Evolutionary conservation across 1,140 invertebrate species (phyloP), one percentile per base, ranked within the genome.

Genomic region (Danaus plexippus): DNA sequence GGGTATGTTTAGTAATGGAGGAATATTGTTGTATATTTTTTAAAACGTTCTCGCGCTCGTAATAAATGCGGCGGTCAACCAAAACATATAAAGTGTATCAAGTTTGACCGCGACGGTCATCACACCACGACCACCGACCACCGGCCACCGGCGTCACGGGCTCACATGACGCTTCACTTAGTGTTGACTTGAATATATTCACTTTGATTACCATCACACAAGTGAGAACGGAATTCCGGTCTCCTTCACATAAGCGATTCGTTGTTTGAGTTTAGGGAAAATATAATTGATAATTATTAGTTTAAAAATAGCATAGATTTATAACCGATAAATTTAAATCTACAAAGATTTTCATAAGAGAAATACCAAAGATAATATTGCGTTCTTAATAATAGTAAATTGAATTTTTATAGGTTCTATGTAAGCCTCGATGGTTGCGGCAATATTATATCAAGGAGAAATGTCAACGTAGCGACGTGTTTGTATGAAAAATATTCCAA

Each of bases 401-500:
- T 50, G 4, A 32, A 32, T 32, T 32, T 32, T 32, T n/a, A 42
- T 11, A 47, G 44, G 47, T 54, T 43, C 32, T 70, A 80, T 84
- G 71, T 81, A 71, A 75, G 8, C 75, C 70, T 1, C 56, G 13
- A 2, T 54, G 15, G n/a, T 47, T 49, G 46, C 61, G 74, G 69
- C 75, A 80, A 85, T 83, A 83, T 83, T 83, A 79, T 83, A 80
- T 75, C 74, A 73, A 73, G 72, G 69, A 72, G 74, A 81, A 80
- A 73, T 77, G 77, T 83, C 80, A 80, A 85, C 82, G 80, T 82
- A 77, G 63, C 72, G 69, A 76, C 73, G 80, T 85, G 82, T 85
- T 85, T 85, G 82, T 83, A 80, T 85, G 82, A 82, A 83, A 85
- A 85, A 85, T 85, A 85, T 85, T 78, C 76, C 77, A 77, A 81